Conservation (phyloP, 1,140 invertebrate genomes). For the Drosophila sechellia region DNA sequence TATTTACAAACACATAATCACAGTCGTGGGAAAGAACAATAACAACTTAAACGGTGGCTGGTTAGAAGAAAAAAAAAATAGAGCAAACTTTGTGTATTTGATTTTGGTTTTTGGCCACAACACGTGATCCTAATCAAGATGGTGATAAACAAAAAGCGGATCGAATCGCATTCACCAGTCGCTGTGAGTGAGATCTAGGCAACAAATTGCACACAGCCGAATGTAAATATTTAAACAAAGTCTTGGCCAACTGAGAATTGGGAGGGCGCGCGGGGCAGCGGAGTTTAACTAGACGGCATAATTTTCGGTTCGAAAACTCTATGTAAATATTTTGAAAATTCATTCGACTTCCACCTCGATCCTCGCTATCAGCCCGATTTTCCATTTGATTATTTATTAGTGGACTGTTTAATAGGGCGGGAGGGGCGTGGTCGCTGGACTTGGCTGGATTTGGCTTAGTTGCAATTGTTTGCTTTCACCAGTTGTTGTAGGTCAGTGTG, state of each 20-base stretch:
- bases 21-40: constrained; percentile 71
- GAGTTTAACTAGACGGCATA: constrained; percentile 70
- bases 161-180: constrained; percentile 19
- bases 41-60: constrained; percentile 34
- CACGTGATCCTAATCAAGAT: constrained; percentile 57
- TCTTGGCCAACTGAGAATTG: constrained; percentile 14
- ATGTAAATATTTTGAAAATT: constrained; percentile 77
- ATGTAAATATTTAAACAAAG: constrained; percentile 76
- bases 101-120: constrained; percentile 40
- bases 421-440: background rate
- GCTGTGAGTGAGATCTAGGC: constrained; percentile 41
- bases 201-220: constrained; percentile 45
- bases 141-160: constrained; percentile 38
- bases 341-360: background rate
- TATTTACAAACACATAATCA: constrained; percentile 66
- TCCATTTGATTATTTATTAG: constrained; percentile 77
- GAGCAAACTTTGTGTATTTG: constrained; percentile 27
- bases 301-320: constrained; percentile 53
- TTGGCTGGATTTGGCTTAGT: constrained; percentile 19
- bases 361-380: background rate
- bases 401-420: constrained; percentile 62
- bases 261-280: background rate
- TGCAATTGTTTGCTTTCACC: constrained; percentile 75
- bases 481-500: constrained; percentile 84
- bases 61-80: constrained; percentile 17